Base-by-base conservation (phyloP, 2,797 vertebrate species). In the Lepus townsendii region DNA sequence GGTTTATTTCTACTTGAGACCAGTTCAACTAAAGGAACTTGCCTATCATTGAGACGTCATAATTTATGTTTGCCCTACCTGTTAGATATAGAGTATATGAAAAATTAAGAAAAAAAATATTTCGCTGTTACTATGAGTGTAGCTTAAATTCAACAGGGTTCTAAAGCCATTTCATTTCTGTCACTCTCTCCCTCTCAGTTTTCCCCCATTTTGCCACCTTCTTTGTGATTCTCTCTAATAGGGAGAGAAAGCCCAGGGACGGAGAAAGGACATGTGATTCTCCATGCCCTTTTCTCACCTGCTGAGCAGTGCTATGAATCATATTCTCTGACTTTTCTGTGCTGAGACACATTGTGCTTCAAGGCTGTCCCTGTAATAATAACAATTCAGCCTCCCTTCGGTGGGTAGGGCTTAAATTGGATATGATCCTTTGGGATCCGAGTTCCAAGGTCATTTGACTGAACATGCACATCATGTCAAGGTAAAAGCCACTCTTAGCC, bases 351-450 rank as follows among this genome's bases (percentile, higher is more conserved):
- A 96, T 52, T 97, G 32, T 72, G 62, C 91, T 97, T 97, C 86
- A 95, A 93, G 91, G 91, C 32, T 96, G 94, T 87, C 94, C 87
- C 91, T 91, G 30, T 97, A 57, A 6, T 16, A 97, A 96, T 95
- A 97, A 92, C 95, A 47, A 83, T 78, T 95, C 91, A 71, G 85
- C 83, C 78, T 98, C 68, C 83, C 83, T 96, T 72, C 83, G 82
- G 35, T 30, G 16, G 30, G 93, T 24, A 83, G 1, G 54, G 14
- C 50, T 96, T 95, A 94, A 95, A 96, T 88, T 94, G 72, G 22
- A 92, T 73, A 57, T 38, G 17, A 13, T 82, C 90, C 82, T 92
- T 91, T 83, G 85, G 52, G 72, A 92, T 77, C 47, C 89, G 75
- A 75, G 54, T 89, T 63, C 30, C 71, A 96, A 96, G 87, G 87